These are phyloP conservation scores for Barbus barbus DNA, from an alignment of 2,113 vertebrate species.

Conservation along the genomic window DNA sequence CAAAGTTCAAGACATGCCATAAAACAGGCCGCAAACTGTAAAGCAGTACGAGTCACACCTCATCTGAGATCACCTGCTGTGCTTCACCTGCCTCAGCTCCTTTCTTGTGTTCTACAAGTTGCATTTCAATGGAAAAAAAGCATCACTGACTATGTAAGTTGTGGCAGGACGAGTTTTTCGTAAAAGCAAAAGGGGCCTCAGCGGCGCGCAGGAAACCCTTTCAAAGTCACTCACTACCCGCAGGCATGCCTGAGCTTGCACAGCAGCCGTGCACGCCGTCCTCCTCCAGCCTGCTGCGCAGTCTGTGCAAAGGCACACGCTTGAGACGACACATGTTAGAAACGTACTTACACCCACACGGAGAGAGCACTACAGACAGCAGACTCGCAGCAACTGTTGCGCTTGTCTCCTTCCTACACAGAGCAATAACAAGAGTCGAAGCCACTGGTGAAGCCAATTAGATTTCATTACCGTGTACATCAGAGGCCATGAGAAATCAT, in stretches of 20 bases:
- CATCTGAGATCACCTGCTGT: background rate
- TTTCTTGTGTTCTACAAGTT: background rate
- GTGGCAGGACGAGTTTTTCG: constrained; percentile 12
- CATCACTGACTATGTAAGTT: constrained; percentile 1
- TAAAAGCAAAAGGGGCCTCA: constrained; percentile 35
- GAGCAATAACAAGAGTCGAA: constrained; percentile 22
- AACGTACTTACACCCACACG: constrained; percentile 12
- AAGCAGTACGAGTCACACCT: constrained; percentile 20
- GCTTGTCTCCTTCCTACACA: constrained; percentile 31
- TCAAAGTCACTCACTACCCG: constrained; percentile 19
- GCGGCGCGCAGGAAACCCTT: constrained; percentile 48
- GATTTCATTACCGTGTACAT: background rate
- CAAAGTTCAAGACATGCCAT: background rate
- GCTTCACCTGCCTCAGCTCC: background rate
- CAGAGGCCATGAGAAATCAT: background rate
- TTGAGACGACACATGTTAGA: constrained; percentile 29
- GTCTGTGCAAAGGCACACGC: background rate
- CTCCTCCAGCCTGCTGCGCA: constrained; percentile 12
- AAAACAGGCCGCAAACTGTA: background rate
- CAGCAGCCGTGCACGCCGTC: background rate
- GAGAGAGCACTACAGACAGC: constrained; percentile 19
- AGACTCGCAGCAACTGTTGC: constrained; percentile 7
- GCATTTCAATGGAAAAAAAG: constrained; percentile 3
- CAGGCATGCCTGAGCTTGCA: constrained; percentile 52
- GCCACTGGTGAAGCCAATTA: background rate